Evolutionary conservation across 92 coral and sea anemone species (phyloP), one percentile per base, ranked within the genome.

Genomic region (Porites evermanni): DNA sequence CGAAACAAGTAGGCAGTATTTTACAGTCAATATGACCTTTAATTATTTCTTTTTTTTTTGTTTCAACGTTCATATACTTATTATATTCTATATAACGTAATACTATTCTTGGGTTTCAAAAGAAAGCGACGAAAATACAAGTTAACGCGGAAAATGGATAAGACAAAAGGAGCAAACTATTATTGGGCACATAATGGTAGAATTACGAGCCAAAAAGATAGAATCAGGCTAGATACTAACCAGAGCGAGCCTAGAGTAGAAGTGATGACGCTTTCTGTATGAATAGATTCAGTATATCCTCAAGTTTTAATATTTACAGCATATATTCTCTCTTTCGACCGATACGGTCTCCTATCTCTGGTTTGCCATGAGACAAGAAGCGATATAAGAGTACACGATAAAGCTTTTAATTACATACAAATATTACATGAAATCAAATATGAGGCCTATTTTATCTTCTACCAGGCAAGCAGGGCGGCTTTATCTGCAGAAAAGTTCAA

Each of bases 351-450:
- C 87, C n/a, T 83, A 83, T 83, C 87, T 74, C 64, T 58, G 26
- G 70, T 83, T 74, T 66, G 71, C 80, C 87, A 44, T 81, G 86
- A 81, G 86, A 83, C 87, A 83, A 74, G 83, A 85, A 90, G 85
- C 90, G 95, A 92, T 92, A 92, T 89, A 86, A 88, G 93, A 90
- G 88, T 82, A 86, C 64, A 73, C 84, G 98, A 94, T 88, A 93
- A 93, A 90, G 81, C 90, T 90, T 83, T 83, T 86, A 90, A 92
- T 93, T 93, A 86, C 95, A 90, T 94, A 82, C 75, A 79, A 92
- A 85, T 92, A 86, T 84, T 88, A 83, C 86, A 83, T 92, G 98
- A 93, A 92, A 94, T 94, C 98, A 94, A 94, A 92, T 87, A 88
- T 84, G 89, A 87, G 96, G 87, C 88, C 51, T 54, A 29, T 94